These are phyloP conservation scores for Brachyhypopomus gauderio DNA, from an alignment of 2,113 vertebrate species.

Conservation along the genomic window DNA sequence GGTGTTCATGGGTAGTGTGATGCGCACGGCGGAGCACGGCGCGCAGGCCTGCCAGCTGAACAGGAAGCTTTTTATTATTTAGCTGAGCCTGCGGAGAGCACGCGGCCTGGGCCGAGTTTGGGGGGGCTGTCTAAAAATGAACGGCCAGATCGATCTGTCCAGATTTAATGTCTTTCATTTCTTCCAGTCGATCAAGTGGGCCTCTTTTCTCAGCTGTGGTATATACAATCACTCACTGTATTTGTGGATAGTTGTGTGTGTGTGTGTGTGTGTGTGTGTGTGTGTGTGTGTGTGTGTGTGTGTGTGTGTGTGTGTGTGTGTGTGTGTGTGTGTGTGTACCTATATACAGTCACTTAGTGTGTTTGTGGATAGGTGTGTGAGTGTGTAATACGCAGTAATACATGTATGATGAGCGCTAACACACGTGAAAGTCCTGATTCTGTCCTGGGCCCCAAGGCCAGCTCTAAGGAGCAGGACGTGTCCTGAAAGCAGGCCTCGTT, in stretches of 20 bases:
- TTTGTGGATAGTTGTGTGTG: slow-evolving; percentile 39
- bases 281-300: no score
- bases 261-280: slow-evolving; percentile 28
- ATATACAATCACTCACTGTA: slow-evolving; percentile 28
- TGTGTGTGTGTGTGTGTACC: slow-evolving; percentile 39
- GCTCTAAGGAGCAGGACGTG: no score
- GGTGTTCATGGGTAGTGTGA: slow-evolving; percentile 75
- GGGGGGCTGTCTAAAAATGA: slow-evolving; percentile 55
- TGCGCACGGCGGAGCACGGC: slow-evolving; percentile 68
- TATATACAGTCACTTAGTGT: slow-evolving; percentile 31
- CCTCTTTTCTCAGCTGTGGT: slow-evolving; percentile 49
- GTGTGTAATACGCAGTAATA: neutral
- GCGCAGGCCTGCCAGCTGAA: slow-evolving; percentile 55
- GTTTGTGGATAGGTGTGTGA: neutral
- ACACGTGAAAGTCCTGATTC: no score
- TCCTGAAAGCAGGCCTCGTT: no score
- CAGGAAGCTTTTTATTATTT: slow-evolving; percentile 58
- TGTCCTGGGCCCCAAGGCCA: no score
- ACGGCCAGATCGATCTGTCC: slow-evolving; percentile 55
- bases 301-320: no score
- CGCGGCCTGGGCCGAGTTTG: neutral
- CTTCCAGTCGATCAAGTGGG: slow-evolving; percentile 44
- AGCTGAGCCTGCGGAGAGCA: slow-evolving; percentile 49
- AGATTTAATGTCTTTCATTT: slow-evolving; percentile 61
- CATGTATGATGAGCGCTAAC: neutral